Conservation (phyloP, 1,140 invertebrate genomes). For the Diachasmimorpha longicaudata region DNA sequence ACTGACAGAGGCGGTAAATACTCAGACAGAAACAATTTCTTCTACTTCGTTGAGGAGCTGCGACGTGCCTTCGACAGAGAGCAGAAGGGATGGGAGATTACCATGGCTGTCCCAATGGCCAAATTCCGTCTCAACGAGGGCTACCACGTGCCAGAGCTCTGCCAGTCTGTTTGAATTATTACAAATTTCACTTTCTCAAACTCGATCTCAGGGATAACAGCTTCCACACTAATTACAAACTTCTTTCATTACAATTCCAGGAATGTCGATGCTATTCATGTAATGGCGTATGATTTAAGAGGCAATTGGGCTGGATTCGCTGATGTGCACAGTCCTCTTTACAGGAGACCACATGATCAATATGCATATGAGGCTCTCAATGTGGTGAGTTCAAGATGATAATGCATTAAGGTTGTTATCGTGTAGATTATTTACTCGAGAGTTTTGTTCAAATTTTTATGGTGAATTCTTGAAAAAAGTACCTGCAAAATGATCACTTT, state of each 20-base stretch:
- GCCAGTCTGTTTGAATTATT: slow-evolving; percentile 70
- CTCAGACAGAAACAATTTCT: slow-evolving; percentile 82
- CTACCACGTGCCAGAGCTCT: slow-evolving; percentile 86
- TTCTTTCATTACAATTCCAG: slow-evolving; percentile 50
- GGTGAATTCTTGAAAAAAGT: too few species aligned
- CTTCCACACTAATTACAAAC: background rate
- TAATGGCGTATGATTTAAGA: slow-evolving; percentile 90
- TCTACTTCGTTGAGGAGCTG: slow-evolving; percentile 84
- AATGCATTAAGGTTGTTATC: background rate
- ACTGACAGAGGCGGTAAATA: slow-evolving; percentile 83
- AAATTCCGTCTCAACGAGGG: slow-evolving; percentile 85
- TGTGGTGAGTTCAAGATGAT: slow-evolving; percentile 70
- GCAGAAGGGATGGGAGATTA: slow-evolving; percentile 82
- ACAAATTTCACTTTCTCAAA: background rate
- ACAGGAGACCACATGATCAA: slow-evolving; percentile 82
- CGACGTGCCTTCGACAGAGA: slow-evolving; percentile 77
- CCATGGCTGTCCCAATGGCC: slow-evolving; percentile 84
- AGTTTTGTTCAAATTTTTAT: too few species aligned
- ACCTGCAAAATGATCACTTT: too few species aligned
- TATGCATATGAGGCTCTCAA: slow-evolving; percentile 88
- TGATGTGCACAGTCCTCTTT: slow-evolving; percentile 84
- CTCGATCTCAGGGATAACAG: background rate
- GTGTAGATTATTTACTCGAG: too few species aligned
- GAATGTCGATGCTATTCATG: slow-evolving; percentile 80
- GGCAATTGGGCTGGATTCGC: slow-evolving; percentile 93